These are phyloP conservation scores for Venusia cambrica DNA, from an alignment of 2,888 invertebrate genomes.

Conservation along the genomic window DNA sequence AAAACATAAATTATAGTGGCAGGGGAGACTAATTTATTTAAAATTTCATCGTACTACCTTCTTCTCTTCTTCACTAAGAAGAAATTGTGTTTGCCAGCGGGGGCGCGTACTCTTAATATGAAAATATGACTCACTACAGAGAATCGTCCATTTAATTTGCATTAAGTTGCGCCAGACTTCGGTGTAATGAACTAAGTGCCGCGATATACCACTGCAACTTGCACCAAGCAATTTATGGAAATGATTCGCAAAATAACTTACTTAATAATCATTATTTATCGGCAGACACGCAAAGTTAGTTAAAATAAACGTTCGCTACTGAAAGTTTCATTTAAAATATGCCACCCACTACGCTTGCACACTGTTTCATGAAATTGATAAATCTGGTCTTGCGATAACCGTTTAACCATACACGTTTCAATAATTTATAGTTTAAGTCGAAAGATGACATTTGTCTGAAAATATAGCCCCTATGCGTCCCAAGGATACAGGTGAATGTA, in stretches of 20 bases:
- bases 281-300: conserved; percentile 15
- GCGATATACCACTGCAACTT: conserved; percentile 29
- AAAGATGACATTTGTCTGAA: conserved; percentile 36
- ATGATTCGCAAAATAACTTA: conserved; percentile 24
- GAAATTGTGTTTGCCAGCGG: conserved; percentile 66
- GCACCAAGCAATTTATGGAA: conserved; percentile 23
- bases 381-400: conserved; percentile 15
- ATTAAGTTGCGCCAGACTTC: conserved; percentile 45
- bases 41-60: conserved; percentile 26
- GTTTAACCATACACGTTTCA: conserved; percentile 24
- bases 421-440: conserved; percentile 34
- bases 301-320: conserved; percentile 15
- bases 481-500: conserved; percentile 49
- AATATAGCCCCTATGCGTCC: conserved; percentile 39
- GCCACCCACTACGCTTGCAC: conserved; percentile 3
- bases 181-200: conserved; percentile 39
- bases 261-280: conserved; percentile 21
- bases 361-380: conserved; percentile 18
- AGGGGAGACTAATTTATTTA: conserved; percentile 17
- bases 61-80: conserved; percentile 42
- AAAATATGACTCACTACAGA: conserved; percentile 65
- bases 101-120: conserved; percentile 61
- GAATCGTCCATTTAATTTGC: conserved; percentile 65
- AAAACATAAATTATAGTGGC: too few relatives aligned
- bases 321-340: conserved; percentile 13